Evolutionary conservation across 2,888 invertebrate species (phyloP).

Genomic region (Hipparchia sbordonii): DNA sequence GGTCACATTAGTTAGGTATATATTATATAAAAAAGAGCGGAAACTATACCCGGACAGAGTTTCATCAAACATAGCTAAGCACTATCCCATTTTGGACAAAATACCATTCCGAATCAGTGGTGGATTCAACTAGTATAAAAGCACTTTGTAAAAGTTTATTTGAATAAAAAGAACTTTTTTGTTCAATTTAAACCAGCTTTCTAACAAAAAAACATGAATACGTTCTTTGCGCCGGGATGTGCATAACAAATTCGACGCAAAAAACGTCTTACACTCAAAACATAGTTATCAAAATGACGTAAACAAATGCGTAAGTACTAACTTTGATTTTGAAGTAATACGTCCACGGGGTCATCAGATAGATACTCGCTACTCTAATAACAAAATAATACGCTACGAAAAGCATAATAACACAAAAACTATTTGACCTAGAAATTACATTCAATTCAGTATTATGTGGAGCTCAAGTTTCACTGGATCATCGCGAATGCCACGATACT

Average conservation of each 20-base stretch:
- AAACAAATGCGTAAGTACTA: not conserved
- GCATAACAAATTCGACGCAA: not conserved
- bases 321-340: not conserved
- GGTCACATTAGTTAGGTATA: too few species aligned
- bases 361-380: not conserved
- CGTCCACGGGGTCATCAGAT: not conserved
- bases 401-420: slow-evolving; percentile 3
- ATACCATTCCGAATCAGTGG: too few species aligned
- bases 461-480: not conserved
- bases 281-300: not conserved
- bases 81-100: too few species aligned
- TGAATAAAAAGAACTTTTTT: too few species aligned
- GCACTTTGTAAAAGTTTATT: too few species aligned
- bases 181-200: too few species aligned
- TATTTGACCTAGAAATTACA: not conserved
- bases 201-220: too few species aligned
- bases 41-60: too few species aligned
- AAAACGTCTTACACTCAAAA: not conserved
- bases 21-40: too few species aligned
- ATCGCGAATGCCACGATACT: not conserved
- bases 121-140: too few species aligned
- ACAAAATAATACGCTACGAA: slow-evolving; percentile 9
- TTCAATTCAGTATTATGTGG: not conserved
- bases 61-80: too few species aligned
- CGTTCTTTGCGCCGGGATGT: too few species aligned